Base-by-base conservation (phyloP, 1,140 invertebrate genomes). In the Lepidostoma basale region DNA sequence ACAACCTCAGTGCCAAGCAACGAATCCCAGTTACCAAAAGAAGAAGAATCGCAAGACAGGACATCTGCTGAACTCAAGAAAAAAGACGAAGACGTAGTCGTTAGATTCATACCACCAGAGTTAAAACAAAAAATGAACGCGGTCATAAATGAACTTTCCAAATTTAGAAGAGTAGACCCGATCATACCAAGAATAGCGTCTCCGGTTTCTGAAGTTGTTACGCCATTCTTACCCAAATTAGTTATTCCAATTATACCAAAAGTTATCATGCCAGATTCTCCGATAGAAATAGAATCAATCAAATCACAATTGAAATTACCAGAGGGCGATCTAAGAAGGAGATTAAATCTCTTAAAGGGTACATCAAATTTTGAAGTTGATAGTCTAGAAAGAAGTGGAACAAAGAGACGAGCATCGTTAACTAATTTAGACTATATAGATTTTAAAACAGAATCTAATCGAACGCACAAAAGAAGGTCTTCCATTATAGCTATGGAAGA, bases 351-450 rank as follows among this genome's bases (percentile, higher is more conserved):
- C 16, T 39, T 30, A 36, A 18, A 39, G 47, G 14, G 58, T 18
- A 33, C 30, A 62, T 22, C 23, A n/a, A 81, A 87, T 36, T 90
- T 89, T 70, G 90, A 93, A 66, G 87, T 88, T 6, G 91, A 93
- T 68, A 94, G 91, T 76, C 80, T 93, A 59, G 91, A 93, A 75
- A 84, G 88, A 67, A 77, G 65, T 45, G 82, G 84, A 47, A 74
- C 74, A 3, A 78, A 76, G 26, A 80, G 79, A 67, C 78, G 81
- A 42, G 72, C 72, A 10, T 73, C 72, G 8, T 40, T 73, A 23
- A 65, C 72, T 0, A 66, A 70, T 59, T 23, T 73, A 25, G 65
- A 73, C 62, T 62, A 39, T 20, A 22, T 28, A 33, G 60, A 59
- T n/a, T 47, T 68, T 36, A 47, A 25, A 20, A n/a, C 33, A 3